Base-by-base conservation (phyloP, 2,888 invertebrate genomes). In the Iphiclides podalirius region DNA sequence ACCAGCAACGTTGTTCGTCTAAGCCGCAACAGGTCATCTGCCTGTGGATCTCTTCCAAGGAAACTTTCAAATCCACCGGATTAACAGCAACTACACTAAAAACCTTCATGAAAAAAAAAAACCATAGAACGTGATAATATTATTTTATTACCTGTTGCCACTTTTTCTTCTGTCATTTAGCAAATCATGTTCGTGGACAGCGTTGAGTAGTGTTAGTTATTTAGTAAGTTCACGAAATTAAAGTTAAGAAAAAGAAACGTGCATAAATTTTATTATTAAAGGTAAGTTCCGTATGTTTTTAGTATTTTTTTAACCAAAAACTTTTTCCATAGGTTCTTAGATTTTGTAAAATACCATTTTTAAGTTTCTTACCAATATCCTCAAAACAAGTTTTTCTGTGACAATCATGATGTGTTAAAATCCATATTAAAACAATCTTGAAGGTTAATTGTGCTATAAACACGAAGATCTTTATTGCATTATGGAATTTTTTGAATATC, bases 181-280 rank as follows among this genome's bases (percentile, higher is more conserved):
- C 72, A 72, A 79, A 80, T 80, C 75, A 72, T 68, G 74, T 58
- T 65, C 66, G 65, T 64, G 59, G 52, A 51, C 50, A 46, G 45
- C 53, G 53, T 57, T 55, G 58, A 55, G 48, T 49, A 47, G 52
- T 58, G 52, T 44, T 55, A 53, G 35, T 52, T n/a, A n/a, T 11
- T 12, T 31, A n/a, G 31, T 11, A 31, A 11, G 9, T 31, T 31
- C 12, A 31, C n/a, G 31, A 11, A 12, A 31, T 31, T 42, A 33
- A 23, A 23, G 34, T 52, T 52, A 47, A 33, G 47, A 39, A 42
- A n/a, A n/a, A n/a, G n/a, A 40, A 16, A 17, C 14, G 33, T 16
- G 33, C n/a, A 38, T 4, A 12, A 14, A 26, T 37, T 39, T 13
- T 35, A n/a, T 31, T 37, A 35, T 26, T 34, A 11, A 36, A 28